Evolutionary conservation across 1,140 invertebrate genomes (phyloP), one percentile per base, ranked within the genome.

Genomic region (Cyclina sinensis): DNA sequence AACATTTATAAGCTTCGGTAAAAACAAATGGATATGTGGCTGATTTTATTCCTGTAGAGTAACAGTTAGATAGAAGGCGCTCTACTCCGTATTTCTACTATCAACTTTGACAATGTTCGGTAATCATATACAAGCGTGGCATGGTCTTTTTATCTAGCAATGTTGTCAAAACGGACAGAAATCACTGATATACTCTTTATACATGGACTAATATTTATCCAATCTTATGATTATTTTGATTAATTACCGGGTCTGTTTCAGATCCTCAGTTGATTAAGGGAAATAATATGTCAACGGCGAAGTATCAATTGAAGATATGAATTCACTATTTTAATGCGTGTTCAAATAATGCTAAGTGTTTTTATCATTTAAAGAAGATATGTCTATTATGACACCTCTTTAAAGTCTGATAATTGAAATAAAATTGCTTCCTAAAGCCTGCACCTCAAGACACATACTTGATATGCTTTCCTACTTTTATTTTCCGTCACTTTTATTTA

Each of bases 121-220:
- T 37, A 70, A 70, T 70, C 65, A n/a, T 70, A 78, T 57, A 78
- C 74, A 78, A 78, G 74, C 74, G 74, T 78, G 74, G 9, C 46
- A 78, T 54, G 16, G 46, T 24, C 74, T 78, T 78, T 78, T 78
- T 78, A 78, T 78, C 74, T n/a, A 30, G 27, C 74, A 51, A 35
- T 51, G 46, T 78, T 78, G 74, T 78, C 48, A 78, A 78, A 78
- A 78, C 27, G 30, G 43, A 51, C 74, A 51, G 74, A 78, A 51
- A 78, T 30, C 32, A 11, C 30, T 78, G 46, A 78, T 78, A 78
- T 51, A 35, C 30, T 39, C 46, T 51, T 54, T 78, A 78, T 78
- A 78, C 73, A 76, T 18, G 27, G 74, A 54, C 46, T 78, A 78
- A 78, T 78, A 51, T 78, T 78, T 78, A 78, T 78, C 46, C 74